Base-by-base conservation (phyloP, 2,797 vertebrate species). In the Poecilia wingei region DNA sequence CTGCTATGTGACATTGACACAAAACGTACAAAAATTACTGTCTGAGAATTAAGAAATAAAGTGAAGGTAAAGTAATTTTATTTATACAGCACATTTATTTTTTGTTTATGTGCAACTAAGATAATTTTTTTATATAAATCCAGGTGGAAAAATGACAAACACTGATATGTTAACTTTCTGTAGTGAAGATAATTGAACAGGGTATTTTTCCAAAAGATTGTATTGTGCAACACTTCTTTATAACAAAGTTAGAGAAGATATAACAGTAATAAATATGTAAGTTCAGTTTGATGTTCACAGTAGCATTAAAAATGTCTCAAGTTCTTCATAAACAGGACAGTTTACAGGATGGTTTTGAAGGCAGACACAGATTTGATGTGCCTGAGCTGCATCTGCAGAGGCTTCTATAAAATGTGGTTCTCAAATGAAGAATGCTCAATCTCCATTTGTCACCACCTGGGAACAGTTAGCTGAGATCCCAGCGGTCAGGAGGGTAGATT, bases 401-500 rank as follows among this genome's bases (percentile, higher is more conserved):
- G 64, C 66, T 43, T n/a, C 39, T 69, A n/a, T 69, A 69, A 69
- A 69, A 69, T 69, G 10, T 69, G 66, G 9, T 12, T 31, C 39
- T 43, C 22, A 43, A 45, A 70, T 45, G 41, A 45, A 70, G 68
- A 70, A 45, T n/a, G 68, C 25, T 70, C 13, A 13, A 25, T 49
- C 49, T 64, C 59, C 43, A 51, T 46, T 28, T 14, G 46, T 39
- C 45, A 68, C 72, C 49, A 36, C 47, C 72, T 51, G 41, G 36
- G 41, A 70, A 70, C 68, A 70, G 41, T 70, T 70, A 70, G 68
- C 68, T 14, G 68, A 28, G 68, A 70, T 70, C 68, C 68, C 68
- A 70, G 68, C 41, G 25, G 68, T 70, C 68, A 70, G 68, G 22
- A 53, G 33, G 31, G 36, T 51, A 74, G 16, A 36, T 51, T 74